phyloP scores from a whole-genome alignment of 2,113 vertebrate genomes.

The Nycticorax nycticorax region DNA sequence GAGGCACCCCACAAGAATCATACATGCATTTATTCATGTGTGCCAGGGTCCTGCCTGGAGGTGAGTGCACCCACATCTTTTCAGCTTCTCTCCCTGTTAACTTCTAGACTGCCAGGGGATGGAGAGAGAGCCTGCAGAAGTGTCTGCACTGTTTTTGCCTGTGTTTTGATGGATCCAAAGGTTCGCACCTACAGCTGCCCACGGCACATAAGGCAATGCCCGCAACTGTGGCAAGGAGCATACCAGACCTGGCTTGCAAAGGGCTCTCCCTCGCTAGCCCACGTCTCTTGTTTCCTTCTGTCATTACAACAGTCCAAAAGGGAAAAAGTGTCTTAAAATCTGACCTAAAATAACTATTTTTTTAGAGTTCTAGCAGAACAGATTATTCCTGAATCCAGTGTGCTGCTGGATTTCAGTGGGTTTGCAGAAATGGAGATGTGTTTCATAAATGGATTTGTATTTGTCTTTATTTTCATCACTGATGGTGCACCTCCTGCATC shows the following conservation, averaged over 20 bases:
- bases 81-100: neutral
- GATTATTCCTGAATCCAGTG: neutral
- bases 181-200: neutral
- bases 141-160: neutral
- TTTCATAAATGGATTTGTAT: neutral
- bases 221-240: accelerated
- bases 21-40: neutral
- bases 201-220: accelerated
- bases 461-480: neutral
- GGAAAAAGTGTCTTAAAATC: neutral
- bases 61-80: accelerated
- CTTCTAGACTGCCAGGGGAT: neutral
- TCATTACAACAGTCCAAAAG: neutral
- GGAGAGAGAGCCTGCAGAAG: neutral
- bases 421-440: neutral
- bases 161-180: neutral
- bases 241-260: neutral
- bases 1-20: neutral
- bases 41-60: too few relatives aligned
- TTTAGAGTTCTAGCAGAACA: neutral
- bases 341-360: neutral
- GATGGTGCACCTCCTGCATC: neutral
- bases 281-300: neutral
- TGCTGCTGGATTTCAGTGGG: neutral
- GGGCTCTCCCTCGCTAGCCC: neutral